These are phyloP conservation scores for Urocolius indicus DNA, from an alignment of 2,113 vertebrate species.

Conservation along the genomic window DNA sequence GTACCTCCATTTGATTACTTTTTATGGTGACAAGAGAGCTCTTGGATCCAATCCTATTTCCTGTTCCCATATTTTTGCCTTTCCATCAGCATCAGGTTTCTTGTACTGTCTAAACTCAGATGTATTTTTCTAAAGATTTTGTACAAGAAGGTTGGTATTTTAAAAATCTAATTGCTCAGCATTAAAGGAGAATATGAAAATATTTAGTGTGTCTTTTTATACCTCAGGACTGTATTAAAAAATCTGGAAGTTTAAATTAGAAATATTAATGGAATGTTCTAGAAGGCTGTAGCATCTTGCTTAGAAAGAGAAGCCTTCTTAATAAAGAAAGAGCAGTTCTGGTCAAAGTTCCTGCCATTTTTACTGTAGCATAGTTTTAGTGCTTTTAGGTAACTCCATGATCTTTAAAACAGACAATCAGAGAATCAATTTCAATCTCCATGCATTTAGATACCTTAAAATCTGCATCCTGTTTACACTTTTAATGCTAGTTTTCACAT, in stretches of 20 bases:
- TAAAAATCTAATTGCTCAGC: not conserved
- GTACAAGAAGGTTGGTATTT: not conserved
- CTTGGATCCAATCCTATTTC: not conserved
- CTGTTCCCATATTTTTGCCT: not conserved
- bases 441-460: not conserved
- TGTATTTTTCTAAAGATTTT: not conserved
- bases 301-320: not conserved
- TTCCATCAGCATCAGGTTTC: not conserved
- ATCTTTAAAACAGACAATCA: not conserved
- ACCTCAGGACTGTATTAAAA: not conserved
- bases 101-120: not conserved
- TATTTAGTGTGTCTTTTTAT: not conserved
- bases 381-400: not conserved
- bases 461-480: not conserved
- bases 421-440: not conserved
- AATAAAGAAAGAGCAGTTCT: not conserved
- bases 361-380: not conserved
- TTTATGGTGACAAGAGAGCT: constrained; percentile 1
- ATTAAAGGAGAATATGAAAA: not conserved
- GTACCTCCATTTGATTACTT: constrained; percentile 4
- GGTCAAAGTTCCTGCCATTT: not conserved
- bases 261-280: not conserved
- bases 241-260: not conserved
- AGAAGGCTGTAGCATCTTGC: not conserved
- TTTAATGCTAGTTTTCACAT: not conserved